Evolutionary conservation across 92 coral and sea anemone genomes (phyloP).

Genomic region (Epizoanthus illoricatus): DNA sequence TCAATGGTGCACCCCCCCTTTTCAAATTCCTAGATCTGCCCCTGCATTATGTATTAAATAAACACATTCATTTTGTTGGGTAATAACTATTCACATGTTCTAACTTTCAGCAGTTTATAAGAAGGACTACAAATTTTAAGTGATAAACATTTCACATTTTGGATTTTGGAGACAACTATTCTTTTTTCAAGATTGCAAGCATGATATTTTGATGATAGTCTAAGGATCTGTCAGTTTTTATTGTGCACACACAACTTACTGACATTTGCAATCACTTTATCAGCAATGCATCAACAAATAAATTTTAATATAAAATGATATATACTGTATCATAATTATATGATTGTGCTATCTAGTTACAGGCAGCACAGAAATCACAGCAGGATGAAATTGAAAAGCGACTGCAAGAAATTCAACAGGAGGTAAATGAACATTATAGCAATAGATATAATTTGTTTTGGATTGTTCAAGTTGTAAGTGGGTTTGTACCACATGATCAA

Average conservation of each 20-base stretch:
- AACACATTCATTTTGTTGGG: too few species aligned
- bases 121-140: too few species aligned
- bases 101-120: too few species aligned
- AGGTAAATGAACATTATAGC: conserved; percentile 51
- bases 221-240: too few species aligned
- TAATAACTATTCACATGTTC: too few species aligned
- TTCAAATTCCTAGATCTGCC: too few species aligned
- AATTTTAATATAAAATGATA: neutral
- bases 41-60: too few species aligned
- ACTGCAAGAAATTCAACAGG: conserved; percentile 81
- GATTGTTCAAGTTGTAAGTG: neutral
- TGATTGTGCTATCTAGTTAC: conserved; percentile 51
- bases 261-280: too few species aligned
- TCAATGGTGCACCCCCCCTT: neutral
- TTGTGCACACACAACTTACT: neutral
- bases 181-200: too few species aligned
- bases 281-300: neutral
- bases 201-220: too few species aligned
- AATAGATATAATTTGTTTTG: conserved; percentile 7
- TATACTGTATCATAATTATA: neutral
- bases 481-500: neutral
- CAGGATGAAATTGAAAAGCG: conserved; percentile 86
- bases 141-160: too few species aligned
- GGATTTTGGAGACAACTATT: too few species aligned
- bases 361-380: conserved; percentile 83